These are phyloP conservation scores for Enteromius thamalakanensis DNA, from an alignment of 2,797 vertebrate genomes.

Conservation along the genomic window DNA sequence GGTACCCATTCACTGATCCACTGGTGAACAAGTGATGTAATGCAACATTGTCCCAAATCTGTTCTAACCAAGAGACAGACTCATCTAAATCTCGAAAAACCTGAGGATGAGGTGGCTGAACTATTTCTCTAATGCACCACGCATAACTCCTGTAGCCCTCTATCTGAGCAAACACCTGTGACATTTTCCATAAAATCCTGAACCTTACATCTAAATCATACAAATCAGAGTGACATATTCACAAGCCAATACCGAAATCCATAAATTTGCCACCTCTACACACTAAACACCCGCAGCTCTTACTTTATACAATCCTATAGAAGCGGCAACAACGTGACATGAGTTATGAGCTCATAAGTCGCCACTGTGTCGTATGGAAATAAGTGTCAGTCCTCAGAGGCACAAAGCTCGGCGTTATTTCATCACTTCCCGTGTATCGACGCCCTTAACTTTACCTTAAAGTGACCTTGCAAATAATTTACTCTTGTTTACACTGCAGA, in stretches of 20 bases:
- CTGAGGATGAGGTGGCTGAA: background rate
- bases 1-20: background rate
- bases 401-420: background rate
- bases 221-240: constrained; percentile 23
- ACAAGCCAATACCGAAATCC: constrained; percentile 27
- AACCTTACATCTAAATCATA: constrained; percentile 23
- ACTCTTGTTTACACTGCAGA: constrained; percentile 64
- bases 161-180: constrained; percentile 24
- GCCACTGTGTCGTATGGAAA: constrained; percentile 20
- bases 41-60: background rate
- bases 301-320: constrained; percentile 8
- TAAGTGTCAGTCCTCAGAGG: constrained; percentile 24
- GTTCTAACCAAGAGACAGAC: background rate
- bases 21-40: background rate
- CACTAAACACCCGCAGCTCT: background rate
- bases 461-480: constrained; percentile 65
- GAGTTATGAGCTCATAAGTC: constrained; percentile 29
- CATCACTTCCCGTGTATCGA: constrained; percentile 37
- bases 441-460: constrained; percentile 53
- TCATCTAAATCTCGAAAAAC: background rate
- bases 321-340: background rate
- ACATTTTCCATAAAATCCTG: constrained; percentile 26
- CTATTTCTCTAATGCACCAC: background rate
- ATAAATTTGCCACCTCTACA: constrained; percentile 19
- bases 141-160: background rate